phyloP scores from a whole-genome alignment of 2,888 invertebrate genomes.

The Melolontha melolontha region DNA sequence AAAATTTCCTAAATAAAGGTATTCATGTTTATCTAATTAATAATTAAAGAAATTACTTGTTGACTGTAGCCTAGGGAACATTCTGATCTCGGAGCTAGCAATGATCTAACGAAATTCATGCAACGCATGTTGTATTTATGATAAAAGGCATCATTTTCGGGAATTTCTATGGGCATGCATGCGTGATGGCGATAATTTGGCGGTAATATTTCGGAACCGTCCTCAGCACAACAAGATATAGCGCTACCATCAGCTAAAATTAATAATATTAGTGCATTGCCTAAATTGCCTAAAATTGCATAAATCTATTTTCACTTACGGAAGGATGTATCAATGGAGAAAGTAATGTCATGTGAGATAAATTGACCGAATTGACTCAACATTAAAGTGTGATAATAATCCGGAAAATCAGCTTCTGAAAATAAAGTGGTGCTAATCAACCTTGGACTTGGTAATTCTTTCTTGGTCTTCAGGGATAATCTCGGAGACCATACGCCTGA shows the following conservation, averaged over 20 bases:
- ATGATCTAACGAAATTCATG: constrained; percentile 79
- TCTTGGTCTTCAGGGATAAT: constrained; percentile 67
- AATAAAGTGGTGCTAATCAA: constrained; percentile 75
- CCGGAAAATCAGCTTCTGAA: constrained; percentile 71
- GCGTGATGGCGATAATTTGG: constrained; percentile 72
- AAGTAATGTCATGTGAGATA: constrained; percentile 79
- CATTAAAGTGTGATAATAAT: constrained; percentile 73
- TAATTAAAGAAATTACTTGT: constrained; percentile 67
- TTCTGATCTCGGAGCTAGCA: constrained; percentile 74
- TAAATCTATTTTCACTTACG: constrained; percentile 65
- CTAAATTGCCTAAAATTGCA: neutral
- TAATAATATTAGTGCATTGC: neutral
- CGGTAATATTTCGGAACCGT: constrained; percentile 70
- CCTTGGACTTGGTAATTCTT: constrained; percentile 75
- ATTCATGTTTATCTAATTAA: neutral
- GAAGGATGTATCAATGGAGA: constrained; percentile 77
- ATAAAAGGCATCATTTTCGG: constrained; percentile 73
- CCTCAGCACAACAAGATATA: constrained; percentile 78
- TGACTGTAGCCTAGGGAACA: constrained; percentile 79
- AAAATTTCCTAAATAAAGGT: neutral
- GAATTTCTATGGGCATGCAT: constrained; percentile 75
- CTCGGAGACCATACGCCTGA: constrained; percentile 73
- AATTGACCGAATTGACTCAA: constrained; percentile 87
- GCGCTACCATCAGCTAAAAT: constrained; percentile 74
- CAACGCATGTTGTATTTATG: constrained; percentile 71